phyloP scores from a whole-genome alignment of 2,797 vertebrate genomes.

The Urosaurus nigricauda region DNA sequence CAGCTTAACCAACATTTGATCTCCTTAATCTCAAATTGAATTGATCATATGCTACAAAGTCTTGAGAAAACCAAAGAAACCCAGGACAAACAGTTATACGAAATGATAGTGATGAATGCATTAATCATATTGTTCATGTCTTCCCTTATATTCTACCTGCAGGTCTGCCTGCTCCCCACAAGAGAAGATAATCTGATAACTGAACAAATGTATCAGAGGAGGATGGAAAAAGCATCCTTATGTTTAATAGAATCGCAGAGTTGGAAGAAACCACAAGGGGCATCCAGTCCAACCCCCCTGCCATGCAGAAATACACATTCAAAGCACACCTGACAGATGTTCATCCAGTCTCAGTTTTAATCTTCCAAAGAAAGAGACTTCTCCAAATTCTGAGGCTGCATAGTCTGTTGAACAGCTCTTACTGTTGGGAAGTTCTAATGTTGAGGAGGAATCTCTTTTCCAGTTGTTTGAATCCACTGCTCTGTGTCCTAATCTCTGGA shows the following conservation, averaged over 20 bases:
- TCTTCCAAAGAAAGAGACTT: too few species aligned
- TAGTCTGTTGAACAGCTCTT: too few species aligned
- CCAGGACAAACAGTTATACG: not conserved
- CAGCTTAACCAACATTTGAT: slow-evolving; percentile 23
- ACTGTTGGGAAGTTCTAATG: too few species aligned
- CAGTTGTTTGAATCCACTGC: too few species aligned
- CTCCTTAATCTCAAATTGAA: slow-evolving; percentile 33
- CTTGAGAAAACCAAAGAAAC: slow-evolving; percentile 29
- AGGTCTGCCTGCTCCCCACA: not conserved
- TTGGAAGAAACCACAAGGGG: too few species aligned
- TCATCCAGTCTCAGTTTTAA: too few species aligned
- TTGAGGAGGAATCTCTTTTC: too few species aligned
- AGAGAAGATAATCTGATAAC: not conserved
- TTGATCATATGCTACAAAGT: slow-evolving; percentile 21
- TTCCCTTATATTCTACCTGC: not conserved
- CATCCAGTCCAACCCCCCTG: too few species aligned
- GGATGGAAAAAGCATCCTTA: not conserved
- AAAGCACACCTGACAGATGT: too few species aligned
- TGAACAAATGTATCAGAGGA: not conserved
- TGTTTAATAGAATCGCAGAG: not conserved
- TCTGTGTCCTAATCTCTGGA: too few species aligned
- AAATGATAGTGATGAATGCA: not conserved
- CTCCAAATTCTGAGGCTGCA: too few species aligned
- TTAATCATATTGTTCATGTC: slow-evolving; percentile 1
- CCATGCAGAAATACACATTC: too few species aligned